These are phyloP conservation scores for Adelges cooleyi DNA, from an alignment of 1,140 invertebrate species.

Conservation along the genomic window DNA sequence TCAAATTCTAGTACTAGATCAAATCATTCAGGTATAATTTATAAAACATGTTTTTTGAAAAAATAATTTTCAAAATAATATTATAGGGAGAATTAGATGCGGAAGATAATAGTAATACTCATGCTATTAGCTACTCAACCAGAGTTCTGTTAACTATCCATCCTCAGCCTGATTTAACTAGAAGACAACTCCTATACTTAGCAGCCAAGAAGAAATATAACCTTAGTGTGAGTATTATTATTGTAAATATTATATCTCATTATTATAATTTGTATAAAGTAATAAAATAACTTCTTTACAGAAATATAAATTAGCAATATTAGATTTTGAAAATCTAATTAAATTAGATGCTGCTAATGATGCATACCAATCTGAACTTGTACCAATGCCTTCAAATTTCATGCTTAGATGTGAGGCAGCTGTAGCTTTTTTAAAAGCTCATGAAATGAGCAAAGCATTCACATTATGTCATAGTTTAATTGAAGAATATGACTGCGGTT, in stretches of 20 bases:
- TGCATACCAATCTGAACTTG: neutral
- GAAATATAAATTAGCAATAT: neutral
- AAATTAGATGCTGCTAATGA: neutral
- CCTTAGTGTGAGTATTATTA: neutral
- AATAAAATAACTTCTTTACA: neutral
- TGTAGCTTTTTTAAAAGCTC: slow-evolving; percentile 16
- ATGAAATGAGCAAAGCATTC: neutral
- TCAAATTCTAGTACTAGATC: slow-evolving; percentile 6
- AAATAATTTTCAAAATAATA: too few species aligned
- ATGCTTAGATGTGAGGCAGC: neutral
- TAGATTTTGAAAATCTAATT: slow-evolving; percentile 3
- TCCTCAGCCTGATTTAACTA: slow-evolving; percentile 9
- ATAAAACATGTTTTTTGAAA: too few species aligned
- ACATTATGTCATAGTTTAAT: neutral
- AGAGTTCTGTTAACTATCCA: neutral
- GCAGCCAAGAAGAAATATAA: slow-evolving; percentile 11
- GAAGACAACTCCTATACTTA: neutral
- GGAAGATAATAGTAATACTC: neutral
- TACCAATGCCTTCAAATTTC: slow-evolving; percentile 9
- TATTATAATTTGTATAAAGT: neutral
- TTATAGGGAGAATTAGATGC: slow-evolving; percentile 3
- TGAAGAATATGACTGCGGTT: slow-evolving; percentile 1
- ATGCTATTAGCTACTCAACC: neutral
- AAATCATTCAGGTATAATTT: neutral
- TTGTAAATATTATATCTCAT: too few species aligned